Evolutionary conservation across 2,113 vertebrate species (phyloP), one percentile per base, ranked within the genome.

Genomic region (Vulpes ferrilata): DNA sequence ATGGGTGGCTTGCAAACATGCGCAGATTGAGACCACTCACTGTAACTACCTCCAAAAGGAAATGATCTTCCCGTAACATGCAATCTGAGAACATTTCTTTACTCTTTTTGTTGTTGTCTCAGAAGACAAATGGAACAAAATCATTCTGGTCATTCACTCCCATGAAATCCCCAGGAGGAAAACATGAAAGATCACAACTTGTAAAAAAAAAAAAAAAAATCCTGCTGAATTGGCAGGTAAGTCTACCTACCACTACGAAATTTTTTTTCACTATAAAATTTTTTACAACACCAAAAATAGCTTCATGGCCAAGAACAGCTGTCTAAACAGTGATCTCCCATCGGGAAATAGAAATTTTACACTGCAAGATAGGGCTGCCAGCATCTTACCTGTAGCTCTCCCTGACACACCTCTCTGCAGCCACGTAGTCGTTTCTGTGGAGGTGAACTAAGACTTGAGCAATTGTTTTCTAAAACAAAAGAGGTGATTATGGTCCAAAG

Each of bases 401-500:
- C 94, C 99, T 98, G 97, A 99, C 99, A 83, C 99, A 99, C 97
- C 99, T 99, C 96, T 99, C 99, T 9, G 99, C 99, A 7, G 99
- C 99, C 80, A 99, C 99, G 0, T 99, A 99, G 97, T 99, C 99
- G 5, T 98, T 99, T 98, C 99, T 99, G 96, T 99, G 99, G 73
- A 99, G 99, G 96, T 99, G 99, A 96, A 99, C 99, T 98, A 99
- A 98, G 97, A 99, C 99, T 97, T 99, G 99, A 94, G 99, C 99
- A 62, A 99, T 99, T 71, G 99, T 99, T 99, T 99, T 99, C 99
- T 99, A 97, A 96, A 98, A 60, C 62, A 9, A 92, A 93, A 96
- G 35, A 73, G n/a, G 78, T 12, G 0, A 62, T 15, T 2, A 96
- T 6, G 83, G 16, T 88, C 62, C 67, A 91, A 65, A 69, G 11